Conservation (phyloP, 1,140 invertebrate genomes). For the Thaumetopoea pityocampa region DNA sequence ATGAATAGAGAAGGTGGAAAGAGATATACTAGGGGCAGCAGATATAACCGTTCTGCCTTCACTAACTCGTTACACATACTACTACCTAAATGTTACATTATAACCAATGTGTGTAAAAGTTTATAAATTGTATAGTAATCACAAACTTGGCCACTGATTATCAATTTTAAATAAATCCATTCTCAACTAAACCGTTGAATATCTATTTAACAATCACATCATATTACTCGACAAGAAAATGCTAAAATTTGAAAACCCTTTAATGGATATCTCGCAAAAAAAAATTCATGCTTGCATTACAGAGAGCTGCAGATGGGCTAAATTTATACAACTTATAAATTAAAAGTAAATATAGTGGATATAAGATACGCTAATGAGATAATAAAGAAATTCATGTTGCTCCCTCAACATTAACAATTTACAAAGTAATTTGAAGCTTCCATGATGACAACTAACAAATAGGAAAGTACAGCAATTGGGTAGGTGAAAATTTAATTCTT, state of each 20-base stretch:
- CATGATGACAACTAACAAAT: conserved; percentile 40
- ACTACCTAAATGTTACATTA: conserved; percentile 63
- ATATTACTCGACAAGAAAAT: conserved; percentile 19
- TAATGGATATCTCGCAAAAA: conserved; percentile 32
- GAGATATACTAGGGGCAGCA: conserved; percentile 38
- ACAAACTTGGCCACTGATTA: conserved; percentile 65
- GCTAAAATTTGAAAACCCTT: conserved; percentile 22
- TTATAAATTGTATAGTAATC: conserved; percentile 68
- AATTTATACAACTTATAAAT: conserved; percentile 65
- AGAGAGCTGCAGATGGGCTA: conserved; percentile 61
- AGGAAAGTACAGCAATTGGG: conserved; percentile 33
- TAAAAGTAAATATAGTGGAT: conserved; percentile 38
- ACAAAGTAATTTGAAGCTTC: conserved; percentile 51
- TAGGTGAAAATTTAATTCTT: conserved; percentile 48
- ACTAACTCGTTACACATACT: conserved; percentile 63
- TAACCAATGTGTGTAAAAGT: conserved; percentile 66
- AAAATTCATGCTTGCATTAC: conserved; percentile 40
- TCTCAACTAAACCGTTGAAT: conserved; percentile 13
- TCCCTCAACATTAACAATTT: conserved; percentile 55
- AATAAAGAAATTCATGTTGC: conserved; percentile 48
- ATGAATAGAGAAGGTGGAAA: conserved; percentile 48
- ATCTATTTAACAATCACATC: conserved; percentile 19
- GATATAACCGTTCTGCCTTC: conserved; percentile 28
- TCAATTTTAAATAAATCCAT: conserved; percentile 29
- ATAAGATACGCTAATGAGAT: conserved; percentile 47